phyloP scores from a whole-genome alignment of 1,140 invertebrate genomes.

The Drosophila subobscura region DNA sequence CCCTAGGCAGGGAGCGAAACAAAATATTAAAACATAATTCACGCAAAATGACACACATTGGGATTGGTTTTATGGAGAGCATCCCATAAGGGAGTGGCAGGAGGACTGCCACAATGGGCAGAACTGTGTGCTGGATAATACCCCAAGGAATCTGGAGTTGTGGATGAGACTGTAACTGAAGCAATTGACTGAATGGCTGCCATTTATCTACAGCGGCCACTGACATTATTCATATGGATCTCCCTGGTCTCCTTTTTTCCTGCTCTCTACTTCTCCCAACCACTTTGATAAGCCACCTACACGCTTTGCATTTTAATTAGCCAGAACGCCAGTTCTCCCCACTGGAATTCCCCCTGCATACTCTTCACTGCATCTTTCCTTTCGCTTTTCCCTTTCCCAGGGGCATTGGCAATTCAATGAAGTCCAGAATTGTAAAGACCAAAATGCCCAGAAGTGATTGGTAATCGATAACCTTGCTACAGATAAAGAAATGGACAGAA shows the following conservation, averaged over 20 bases:
- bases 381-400: not conserved
- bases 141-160: not conserved
- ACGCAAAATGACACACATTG: slow-evolving; percentile 73
- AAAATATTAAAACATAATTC: slow-evolving; percentile 65
- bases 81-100: not conserved
- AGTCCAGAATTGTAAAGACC: slow-evolving; percentile 65
- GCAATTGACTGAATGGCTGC: slow-evolving; percentile 50
- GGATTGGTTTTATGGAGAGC: slow-evolving; percentile 47
- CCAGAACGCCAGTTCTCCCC: not conserved
- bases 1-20: not conserved
- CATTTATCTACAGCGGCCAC: slow-evolving; percentile 36
- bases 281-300: slow-evolving; percentile 29
- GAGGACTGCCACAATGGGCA: slow-evolving; percentile 38
- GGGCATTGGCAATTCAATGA: slow-evolving; percentile 47
- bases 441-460: slow-evolving; percentile 58
- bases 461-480: slow-evolving; percentile 61
- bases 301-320: slow-evolving; percentile 56
- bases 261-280: not conserved
- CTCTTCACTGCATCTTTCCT: not conserved
- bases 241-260: slow-evolving; percentile 1
- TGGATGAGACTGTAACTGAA: not conserved
- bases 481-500: slow-evolving; percentile 12
- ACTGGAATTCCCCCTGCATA: not conserved
- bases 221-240: slow-evolving; percentile 43
- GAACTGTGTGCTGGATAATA: slow-evolving; percentile 7